Evolutionary conservation across 2,888 invertebrate genomes (phyloP), one percentile per base, ranked within the genome.

Genomic region (Synergus umbraculus): DNA sequence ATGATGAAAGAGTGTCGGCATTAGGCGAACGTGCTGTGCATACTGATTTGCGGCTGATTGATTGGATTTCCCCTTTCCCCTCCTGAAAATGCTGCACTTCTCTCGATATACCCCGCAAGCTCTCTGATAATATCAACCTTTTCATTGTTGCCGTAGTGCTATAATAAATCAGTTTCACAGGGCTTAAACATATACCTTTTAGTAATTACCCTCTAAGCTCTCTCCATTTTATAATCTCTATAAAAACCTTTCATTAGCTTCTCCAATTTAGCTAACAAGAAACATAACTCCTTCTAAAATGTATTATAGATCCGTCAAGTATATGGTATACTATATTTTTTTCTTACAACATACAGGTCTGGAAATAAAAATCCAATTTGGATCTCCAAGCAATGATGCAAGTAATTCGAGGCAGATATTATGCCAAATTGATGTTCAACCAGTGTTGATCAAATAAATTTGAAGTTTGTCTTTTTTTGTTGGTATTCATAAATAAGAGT

Each of bases 1-100:
- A 91, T 90, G 91, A 92, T 92, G 92, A 91, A 91, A 92, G 91
- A 91, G 91, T 92, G 89, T 89, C 87, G 87, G 92, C 91, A 92
- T 92, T 92, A 92, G 90, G 88, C 87, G 90, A 88, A 92, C 92
- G 92, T 92, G 92, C 90, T 89, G 89, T 91, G 92, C 92, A 92
- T 92, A 91, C 92, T 91, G 92, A 92, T 92, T 92, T 63, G 69
- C 80, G 76, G 49, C 73, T 66, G 80, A 67, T 69, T 76, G 76
- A 80, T 83, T 77, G 77, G 67, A 65, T 78, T 58, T 63, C 65
- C 78, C 82, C 76, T 83, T 81, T 65, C 80, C 76, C 69, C 69
- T 78, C 41, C 60, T 41, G 60, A 76, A 79, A 73, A 44, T 12
- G 76, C 82, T 77, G 37, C 83, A 78, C 78, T 79, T 69, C 64